Conservation (phyloP, 2,113 vertebrate genomes). For the Calyptomena viridis region DNA sequence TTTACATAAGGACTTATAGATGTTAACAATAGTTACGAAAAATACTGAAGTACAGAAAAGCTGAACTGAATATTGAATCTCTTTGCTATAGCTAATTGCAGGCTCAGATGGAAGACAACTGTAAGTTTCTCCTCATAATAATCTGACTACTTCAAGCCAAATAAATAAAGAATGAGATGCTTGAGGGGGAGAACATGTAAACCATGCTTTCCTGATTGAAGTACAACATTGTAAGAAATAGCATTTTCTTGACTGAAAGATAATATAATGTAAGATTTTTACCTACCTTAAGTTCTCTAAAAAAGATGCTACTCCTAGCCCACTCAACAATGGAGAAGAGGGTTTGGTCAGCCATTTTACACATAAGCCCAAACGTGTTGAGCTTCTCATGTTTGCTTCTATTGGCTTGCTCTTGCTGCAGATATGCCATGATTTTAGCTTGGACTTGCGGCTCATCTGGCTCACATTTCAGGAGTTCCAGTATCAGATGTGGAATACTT, state of each 20-base stretch:
- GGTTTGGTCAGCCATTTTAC: conserved; percentile 99
- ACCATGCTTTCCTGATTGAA: background rate
- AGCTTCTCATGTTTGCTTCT: conserved; percentile 94
- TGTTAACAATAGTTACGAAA: background rate
- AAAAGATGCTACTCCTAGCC: conserved; percentile 98
- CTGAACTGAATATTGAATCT: background rate
- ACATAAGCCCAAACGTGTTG: conserved; percentile 97
- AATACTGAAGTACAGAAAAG: background rate
- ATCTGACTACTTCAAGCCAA: background rate
- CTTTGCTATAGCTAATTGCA: background rate
- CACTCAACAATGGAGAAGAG: conserved; percentile 99
- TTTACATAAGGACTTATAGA: background rate
- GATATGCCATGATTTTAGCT: conserved; percentile 90
- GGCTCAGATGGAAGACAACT: background rate
- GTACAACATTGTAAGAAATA: background rate
- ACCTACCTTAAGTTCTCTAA: conserved; percentile 96
- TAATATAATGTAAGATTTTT: background rate
- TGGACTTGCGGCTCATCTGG: conserved; percentile 95
- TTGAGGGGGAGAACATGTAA: background rate
- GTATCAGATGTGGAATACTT: conserved; percentile 92
- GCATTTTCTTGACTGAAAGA: background rate
- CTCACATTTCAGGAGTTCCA: conserved; percentile 97
- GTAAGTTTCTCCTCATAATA: background rate
- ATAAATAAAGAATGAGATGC: background rate
- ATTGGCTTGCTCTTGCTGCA: conserved; percentile 96